Percentiles rank a stretch among this genome's conserved stretches.
Evolutionary conservation across 2,113 vertebrate species (phyloP).

Genomic region (Calonectris borealis): DNA sequence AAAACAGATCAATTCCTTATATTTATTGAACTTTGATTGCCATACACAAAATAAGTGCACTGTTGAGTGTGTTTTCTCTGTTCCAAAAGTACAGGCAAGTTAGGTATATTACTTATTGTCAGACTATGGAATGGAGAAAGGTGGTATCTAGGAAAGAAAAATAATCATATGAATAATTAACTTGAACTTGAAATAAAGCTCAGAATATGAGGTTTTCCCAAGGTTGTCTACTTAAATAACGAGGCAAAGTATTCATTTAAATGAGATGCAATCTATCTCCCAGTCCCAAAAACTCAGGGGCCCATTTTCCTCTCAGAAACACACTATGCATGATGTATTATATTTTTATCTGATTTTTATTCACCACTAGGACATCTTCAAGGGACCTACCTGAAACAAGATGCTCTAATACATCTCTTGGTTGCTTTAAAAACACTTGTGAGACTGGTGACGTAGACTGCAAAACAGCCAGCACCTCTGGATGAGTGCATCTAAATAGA

Average conservation of each 20-base stretch:
- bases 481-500: background rate
- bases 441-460: too few relatives aligned
- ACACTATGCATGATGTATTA: fast-evolving
- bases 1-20: conserved; percentile 22
- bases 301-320: background rate
- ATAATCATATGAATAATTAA: conserved; percentile 13
- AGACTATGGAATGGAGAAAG: background rate
- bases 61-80: background rate
- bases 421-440: background rate
- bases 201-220: background rate
- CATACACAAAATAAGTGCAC: background rate
- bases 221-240: background rate
- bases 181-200: conserved; percentile 4
- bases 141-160: conserved; percentile 19
- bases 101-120: background rate
- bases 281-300: background rate
- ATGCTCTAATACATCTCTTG: background rate
- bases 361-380: background rate
- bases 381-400: background rate
- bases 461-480: background rate
- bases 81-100: background rate
- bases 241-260: background rate
- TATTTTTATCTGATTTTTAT: background rate
- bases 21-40: conserved; percentile 1
- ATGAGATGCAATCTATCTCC: background rate